phyloP scores from a whole-genome alignment of 2,888 invertebrate genomes.

The Caprella mutica region DNA sequence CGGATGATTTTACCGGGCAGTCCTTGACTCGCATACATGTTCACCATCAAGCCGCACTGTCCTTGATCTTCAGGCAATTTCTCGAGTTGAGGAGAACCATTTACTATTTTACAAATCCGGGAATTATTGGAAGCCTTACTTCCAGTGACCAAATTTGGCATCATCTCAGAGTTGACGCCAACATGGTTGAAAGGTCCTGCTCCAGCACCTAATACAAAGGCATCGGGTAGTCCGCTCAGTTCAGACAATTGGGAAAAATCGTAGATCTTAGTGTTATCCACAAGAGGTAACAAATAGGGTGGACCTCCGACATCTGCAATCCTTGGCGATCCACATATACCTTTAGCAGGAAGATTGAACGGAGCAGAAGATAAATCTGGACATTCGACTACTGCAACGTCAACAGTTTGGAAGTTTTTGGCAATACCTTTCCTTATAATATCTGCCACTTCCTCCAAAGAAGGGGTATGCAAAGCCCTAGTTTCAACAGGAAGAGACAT shows the following conservation, averaged over 20 bases:
- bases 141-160: constrained; percentile 54
- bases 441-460: constrained; percentile 40
- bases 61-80: constrained; percentile 57
- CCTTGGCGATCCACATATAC: constrained; percentile 31
- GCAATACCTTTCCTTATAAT: constrained; percentile 58
- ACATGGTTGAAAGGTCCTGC: constrained; percentile 76
- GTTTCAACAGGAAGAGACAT: constrained; percentile 15
- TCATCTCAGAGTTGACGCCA: constrained; percentile 79
- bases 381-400: constrained; percentile 65
- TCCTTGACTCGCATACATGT: constrained; percentile 59
- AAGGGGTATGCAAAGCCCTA: constrained; percentile 14
- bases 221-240: constrained; percentile 38
- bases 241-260: constrained; percentile 22
- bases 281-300: constrained; percentile 40
- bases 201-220: constrained; percentile 75
- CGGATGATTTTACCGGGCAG: constrained; percentile 62
- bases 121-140: constrained; percentile 54
- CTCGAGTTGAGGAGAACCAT: constrained; percentile 52
- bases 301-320: constrained; percentile 43
- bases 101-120: constrained; percentile 59
- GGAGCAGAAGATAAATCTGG: constrained; percentile 72
- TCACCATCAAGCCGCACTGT: constrained; percentile 66
- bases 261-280: constrained; percentile 38
- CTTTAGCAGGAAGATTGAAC: constrained; percentile 56
- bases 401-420: constrained; percentile 57